Evolutionary conservation across 2,888 invertebrate genomes (phyloP).

Genomic region (Keiferia lycopersicella): DNA sequence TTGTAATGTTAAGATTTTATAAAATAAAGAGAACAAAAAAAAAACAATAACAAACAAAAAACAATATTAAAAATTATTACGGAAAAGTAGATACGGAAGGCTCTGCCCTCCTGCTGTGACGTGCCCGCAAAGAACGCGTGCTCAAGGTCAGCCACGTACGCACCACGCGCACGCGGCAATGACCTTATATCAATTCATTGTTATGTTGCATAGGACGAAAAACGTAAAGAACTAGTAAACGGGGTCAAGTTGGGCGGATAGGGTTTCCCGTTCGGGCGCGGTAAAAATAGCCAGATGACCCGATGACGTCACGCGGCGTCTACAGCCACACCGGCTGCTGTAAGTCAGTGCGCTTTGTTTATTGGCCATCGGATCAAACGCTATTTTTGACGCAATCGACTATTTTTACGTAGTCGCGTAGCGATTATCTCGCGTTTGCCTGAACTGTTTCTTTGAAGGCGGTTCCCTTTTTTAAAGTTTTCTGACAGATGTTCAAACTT

Average conservation of each 20-base stretch:
- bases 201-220: slow-evolving; percentile 46
- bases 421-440: too few species aligned
- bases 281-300: slow-evolving; percentile 45
- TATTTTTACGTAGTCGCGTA: slow-evolving; percentile 47
- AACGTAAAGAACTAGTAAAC: slow-evolving; percentile 51
- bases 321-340: slow-evolving; percentile 62
- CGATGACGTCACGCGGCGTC: slow-evolving; percentile 59
- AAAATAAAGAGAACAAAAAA: slow-evolving; percentile 78
- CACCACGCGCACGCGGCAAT: slow-evolving; percentile 55
- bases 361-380: slow-evolving; percentile 59
- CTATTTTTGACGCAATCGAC: slow-evolving; percentile 50
- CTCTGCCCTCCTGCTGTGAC: neutral
- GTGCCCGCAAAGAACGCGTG: neutral
- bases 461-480: too few species aligned
- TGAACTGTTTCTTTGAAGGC: too few species aligned
- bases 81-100: neutral
- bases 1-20: slow-evolving; percentile 77
- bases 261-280: slow-evolving; percentile 59
- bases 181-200: slow-evolving; percentile 66
- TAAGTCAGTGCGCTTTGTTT: slow-evolving; percentile 65
- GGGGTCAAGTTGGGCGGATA: slow-evolving; percentile 71
- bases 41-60: slow-evolving; percentile 61
- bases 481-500: slow-evolving; percentile 30
- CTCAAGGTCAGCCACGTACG: slow-evolving; percentile 64
- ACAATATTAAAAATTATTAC: slow-evolving; percentile 30